Percentiles rank a stretch among this genome's conserved stretches.
phyloP scores from a whole-genome alignment of 2,888 invertebrate species.

The Lepidochrysops patricia region DNA sequence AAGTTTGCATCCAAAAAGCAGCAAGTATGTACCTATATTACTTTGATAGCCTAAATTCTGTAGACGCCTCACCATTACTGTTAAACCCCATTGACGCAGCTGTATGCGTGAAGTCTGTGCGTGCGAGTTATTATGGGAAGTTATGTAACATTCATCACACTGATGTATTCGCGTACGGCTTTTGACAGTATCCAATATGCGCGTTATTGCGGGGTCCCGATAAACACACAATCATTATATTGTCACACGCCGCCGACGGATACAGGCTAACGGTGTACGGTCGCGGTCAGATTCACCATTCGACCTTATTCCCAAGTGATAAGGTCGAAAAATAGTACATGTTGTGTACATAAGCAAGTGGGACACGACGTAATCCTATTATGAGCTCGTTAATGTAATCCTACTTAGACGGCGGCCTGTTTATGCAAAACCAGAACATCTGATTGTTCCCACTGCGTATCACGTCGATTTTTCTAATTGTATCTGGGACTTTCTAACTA shows the following conservation, averaged over 20 bases:
- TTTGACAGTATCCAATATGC: constrained; percentile 38
- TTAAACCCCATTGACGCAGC: too few relatives aligned
- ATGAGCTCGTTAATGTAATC: constrained; percentile 67
- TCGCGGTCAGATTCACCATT: too few relatives aligned
- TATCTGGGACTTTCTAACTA: not conserved
- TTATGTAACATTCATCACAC: constrained; percentile 31
- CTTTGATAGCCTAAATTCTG: too few relatives aligned
- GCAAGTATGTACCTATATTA: too few relatives aligned
- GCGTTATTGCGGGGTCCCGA: constrained; percentile 39
- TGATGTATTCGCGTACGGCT: constrained; percentile 41
- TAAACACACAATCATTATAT: constrained; percentile 63
- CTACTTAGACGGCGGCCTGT: constrained; percentile 43
- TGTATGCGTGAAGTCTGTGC: not conserved
- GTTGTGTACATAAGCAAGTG: constrained; percentile 47
- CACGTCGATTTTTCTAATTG: not conserved
- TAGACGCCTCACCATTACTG: too few relatives aligned
- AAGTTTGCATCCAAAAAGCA: too few relatives aligned
- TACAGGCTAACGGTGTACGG: constrained; percentile 61
- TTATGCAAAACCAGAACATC: constrained; percentile 27
- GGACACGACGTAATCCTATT: constrained; percentile 69
- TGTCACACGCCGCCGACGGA: constrained; percentile 53
- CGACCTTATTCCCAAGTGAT: too few relatives aligned
- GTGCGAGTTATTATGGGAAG: constrained; percentile 12
- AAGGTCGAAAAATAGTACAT: too few relatives aligned
- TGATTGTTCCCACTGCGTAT: constrained; percentile 14